Conservation (phyloP, 2,113 vertebrate species). For the Glaucomys volans region DNA sequence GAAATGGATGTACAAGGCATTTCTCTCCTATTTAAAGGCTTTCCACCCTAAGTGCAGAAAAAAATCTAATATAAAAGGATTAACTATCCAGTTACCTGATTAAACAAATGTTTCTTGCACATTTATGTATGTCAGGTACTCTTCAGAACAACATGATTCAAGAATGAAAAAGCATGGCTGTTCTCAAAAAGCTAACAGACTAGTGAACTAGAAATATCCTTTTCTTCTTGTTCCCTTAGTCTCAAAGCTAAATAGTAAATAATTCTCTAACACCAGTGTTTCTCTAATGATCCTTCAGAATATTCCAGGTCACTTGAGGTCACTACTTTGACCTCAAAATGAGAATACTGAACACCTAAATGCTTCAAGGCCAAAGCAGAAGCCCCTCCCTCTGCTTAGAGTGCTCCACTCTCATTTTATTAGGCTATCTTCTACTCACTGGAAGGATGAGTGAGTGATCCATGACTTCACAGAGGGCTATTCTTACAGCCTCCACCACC, state of each 20-base stretch:
- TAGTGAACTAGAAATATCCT: background rate
- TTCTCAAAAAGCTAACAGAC: slow-evolving; percentile 4
- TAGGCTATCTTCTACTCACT: background rate
- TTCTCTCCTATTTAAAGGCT: slow-evolving; percentile 24
- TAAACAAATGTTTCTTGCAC: background rate
- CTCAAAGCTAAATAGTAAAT: background rate
- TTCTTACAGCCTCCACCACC: background rate
- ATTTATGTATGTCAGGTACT: background rate
- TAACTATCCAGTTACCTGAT: background rate
- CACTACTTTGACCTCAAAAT: background rate
- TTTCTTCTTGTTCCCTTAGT: background rate
- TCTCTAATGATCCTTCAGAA: background rate
- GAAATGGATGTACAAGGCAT: background rate
- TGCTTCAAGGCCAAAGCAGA: background rate
- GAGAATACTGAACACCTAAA: background rate
- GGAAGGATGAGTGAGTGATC: background rate
- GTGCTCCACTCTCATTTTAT: background rate
- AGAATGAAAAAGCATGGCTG: background rate
- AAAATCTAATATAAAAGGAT: background rate
- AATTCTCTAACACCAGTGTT: background rate
- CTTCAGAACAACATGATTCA: background rate
- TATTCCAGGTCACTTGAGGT: background rate
- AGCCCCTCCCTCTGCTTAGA: too few relatives aligned
- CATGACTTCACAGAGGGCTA: background rate
- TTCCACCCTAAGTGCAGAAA: background rate